These are phyloP conservation scores for Zoroaster sp. DNA, from an alignment of 53 echinoderm and acorn worm species.

Conservation along the genomic window DNA sequence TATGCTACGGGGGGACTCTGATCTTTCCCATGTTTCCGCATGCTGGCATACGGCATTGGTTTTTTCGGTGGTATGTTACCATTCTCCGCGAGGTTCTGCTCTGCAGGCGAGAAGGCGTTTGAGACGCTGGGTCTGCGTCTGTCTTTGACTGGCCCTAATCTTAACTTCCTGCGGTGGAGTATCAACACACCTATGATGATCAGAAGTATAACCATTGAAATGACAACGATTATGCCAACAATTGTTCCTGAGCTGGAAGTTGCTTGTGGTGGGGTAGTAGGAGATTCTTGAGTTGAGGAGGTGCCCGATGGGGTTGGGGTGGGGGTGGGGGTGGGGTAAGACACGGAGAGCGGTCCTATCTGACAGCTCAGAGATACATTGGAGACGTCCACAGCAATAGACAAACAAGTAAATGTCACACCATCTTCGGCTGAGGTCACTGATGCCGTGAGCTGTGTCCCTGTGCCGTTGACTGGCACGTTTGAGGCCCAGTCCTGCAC, in stretches of 20 bases:
- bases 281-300: not conserved
- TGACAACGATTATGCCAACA: not conserved
- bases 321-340: not conserved
- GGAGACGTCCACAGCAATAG: not conserved
- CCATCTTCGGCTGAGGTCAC: slow-evolving; percentile 6
- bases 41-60: slow-evolving; percentile 12
- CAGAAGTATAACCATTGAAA: not conserved
- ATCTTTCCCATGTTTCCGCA: not conserved
- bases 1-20: not conserved
- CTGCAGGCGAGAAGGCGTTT: not conserved
- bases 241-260: not conserved
- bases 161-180: not conserved
- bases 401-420: slow-evolving; percentile 22
- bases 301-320: not conserved
- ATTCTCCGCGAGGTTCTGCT: not conserved
- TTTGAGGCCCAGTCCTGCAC: not conserved
- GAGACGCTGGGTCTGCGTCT: not conserved
- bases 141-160: not conserved
- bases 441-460: not conserved
- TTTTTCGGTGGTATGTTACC: not conserved
- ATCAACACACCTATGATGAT: not conserved
- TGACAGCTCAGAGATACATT: not conserved
- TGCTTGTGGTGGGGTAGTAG: not conserved
- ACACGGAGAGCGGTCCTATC: slow-evolving; percentile 36
- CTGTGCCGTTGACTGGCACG: not conserved